Evolutionary conservation across 2,888 invertebrate genomes (phyloP).

Genomic region (Carpatolechia fugitivella): DNA sequence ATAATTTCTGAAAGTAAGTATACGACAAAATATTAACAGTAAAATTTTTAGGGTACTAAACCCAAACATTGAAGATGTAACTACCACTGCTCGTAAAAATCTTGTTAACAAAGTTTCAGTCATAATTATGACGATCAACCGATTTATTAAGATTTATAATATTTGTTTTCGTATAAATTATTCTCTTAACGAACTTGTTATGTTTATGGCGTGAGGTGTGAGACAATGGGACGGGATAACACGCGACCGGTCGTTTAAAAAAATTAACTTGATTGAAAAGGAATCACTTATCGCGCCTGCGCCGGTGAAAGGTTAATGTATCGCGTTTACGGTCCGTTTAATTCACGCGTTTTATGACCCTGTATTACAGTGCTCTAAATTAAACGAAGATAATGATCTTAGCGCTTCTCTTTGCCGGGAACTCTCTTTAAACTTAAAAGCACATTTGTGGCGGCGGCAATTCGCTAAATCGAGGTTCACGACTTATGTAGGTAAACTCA

Average conservation of each 20-base stretch:
- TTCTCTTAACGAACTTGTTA: not conserved
- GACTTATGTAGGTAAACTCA: no score
- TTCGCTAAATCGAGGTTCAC: no score
- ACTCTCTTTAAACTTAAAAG: not conserved
- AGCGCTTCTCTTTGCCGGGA: conserved; percentile 17
- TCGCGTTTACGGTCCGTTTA: conserved; percentile 60
- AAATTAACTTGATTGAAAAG: conserved; percentile 20
- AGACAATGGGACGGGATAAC: not conserved
- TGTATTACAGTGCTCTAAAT: conserved; percentile 58
- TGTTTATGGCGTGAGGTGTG: not conserved
- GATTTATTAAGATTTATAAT: conserved; percentile 5
- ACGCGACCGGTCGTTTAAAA: not conserved
- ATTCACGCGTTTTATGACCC: conserved; percentile 52
- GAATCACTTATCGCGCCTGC: conserved; percentile 59
- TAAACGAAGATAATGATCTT: conserved; percentile 49
- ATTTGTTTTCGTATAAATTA: conserved; percentile 1
- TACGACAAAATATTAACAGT: no score
- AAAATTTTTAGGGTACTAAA: no score
- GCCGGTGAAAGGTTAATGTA: conserved; percentile 65
- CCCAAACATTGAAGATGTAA: not conserved
- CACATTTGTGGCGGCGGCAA: not conserved
- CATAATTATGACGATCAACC: not conserved
- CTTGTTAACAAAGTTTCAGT: not conserved
- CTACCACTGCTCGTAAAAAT: not conserved
- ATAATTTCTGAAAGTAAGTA: no score